Evolutionary conservation across 2,888 invertebrate species (phyloP), one percentile per base, ranked within the genome.

Genomic region (Cataglyphis rosenhaueri): DNA sequence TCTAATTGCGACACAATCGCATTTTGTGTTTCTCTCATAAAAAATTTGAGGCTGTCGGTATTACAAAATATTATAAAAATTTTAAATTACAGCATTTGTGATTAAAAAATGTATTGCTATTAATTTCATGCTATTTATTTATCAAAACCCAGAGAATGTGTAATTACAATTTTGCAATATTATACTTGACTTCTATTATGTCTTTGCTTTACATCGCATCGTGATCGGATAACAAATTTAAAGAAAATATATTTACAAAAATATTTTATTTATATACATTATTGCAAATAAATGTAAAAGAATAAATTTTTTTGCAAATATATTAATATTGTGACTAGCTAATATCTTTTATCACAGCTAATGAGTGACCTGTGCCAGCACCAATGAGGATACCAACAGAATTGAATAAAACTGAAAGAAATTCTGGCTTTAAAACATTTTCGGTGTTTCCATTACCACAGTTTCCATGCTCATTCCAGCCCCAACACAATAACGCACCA

Each of bases 381-480:
- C 95, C 95, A 81, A 94, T 89, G 0, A 91, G 85, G 41, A 89
- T 76, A n/a, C 86, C 91, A 21, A 82, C 81, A 12, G 41, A 85
- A 29, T 85, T 75, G 44, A 84, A 68, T 5, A 90, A 82, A 71
- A 92, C 38, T 5, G 81, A 10, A 41, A 96, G 94, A 88, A 93
- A 91, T 57, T 92, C 94, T 15, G 96, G 96, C 84, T 92, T 89
- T 66, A 93, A 88, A 55, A 95, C 94, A 90, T 96, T 94, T 73
- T 94, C 92, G 41, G 93, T 94, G 85, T 94, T 94, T 76, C 96
- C 96, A 88, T 96, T 96, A 76, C 98, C 98, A 91, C 98, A 98
- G 93, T 97, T 98, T 57, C 97, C 97, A 95, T 98, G 98, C 92
- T 98, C 98, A 94, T 98, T 98, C 98, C 98, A 98, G 0, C 98